Evolutionary conservation across 2,113 vertebrate species (phyloP).

Genomic region (Phyllostomus discolor): DNA sequence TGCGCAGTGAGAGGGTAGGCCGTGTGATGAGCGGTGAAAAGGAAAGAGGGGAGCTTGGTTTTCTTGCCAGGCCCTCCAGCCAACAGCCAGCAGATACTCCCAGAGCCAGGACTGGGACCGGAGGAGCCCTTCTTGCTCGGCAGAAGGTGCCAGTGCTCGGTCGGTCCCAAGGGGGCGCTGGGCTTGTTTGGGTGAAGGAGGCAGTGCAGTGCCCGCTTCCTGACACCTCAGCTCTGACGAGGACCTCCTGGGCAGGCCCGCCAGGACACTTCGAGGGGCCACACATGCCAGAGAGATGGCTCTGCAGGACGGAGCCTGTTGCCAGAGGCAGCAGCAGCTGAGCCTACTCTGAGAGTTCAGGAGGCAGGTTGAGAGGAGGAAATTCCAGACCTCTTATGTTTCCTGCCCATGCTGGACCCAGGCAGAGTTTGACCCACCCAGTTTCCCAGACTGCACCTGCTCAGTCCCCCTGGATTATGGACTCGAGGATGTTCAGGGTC

Average conservation of each 20-base stretch:
- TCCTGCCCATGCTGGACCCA: neutral
- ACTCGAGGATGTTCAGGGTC: neutral
- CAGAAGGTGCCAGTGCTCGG: neutral
- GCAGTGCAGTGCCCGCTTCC: neutral
- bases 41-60: neutral
- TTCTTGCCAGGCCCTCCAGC: neutral
- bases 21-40: neutral
- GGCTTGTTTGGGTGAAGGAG: neutral
- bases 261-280: neutral
- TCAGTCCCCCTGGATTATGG: neutral
- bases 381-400: neutral
- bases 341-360: neutral
- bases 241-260: neutral
- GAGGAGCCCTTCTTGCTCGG: neutral
- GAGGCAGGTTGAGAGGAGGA: neutral
- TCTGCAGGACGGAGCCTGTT: neutral
- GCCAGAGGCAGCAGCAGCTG: neutral
- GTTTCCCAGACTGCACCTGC: neutral
- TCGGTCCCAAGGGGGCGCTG: neutral
- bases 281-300: neutral
- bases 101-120: neutral
- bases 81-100: neutral
- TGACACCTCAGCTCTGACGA: neutral
- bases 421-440: neutral
- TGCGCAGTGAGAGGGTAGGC: neutral